Percentiles rank a stretch among this genome's conserved stretches.
These are phyloP conservation scores for Clarias platycephalus DNA, from an alignment of 2,797 vertebrate species.

Conservation along the genomic window DNA sequence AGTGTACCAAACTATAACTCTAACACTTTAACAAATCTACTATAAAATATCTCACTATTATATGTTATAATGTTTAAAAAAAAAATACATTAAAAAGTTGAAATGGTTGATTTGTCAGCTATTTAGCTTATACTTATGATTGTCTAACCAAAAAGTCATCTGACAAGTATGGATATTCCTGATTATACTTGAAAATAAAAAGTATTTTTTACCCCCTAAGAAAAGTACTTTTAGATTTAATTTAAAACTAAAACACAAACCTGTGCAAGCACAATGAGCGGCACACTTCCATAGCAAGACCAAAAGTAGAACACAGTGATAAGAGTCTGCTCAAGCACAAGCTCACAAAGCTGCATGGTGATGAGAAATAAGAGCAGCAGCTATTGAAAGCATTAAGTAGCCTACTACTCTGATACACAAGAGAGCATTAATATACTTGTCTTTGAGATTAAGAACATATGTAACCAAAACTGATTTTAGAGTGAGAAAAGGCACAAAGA, in stretches of 20 bases:
- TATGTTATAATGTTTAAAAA: constrained; percentile 14
- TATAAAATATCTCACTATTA: constrained; percentile 6
- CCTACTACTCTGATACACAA: constrained; percentile 33
- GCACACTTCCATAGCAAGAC: constrained; percentile 66
- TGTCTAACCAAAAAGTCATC: constrained; percentile 80
- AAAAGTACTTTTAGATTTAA: constrained; percentile 37
- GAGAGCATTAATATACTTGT: constrained; percentile 35
- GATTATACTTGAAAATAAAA: constrained; percentile 52
- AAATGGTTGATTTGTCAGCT: constrained; percentile 25
- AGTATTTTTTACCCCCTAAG: not conserved
- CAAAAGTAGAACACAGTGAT: constrained; percentile 66
- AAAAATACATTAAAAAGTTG: not conserved
- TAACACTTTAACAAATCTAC: constrained; percentile 9
- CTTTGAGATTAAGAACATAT: constrained; percentile 22
- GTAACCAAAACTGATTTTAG: constrained; percentile 47
- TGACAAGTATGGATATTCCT: constrained; percentile 67
- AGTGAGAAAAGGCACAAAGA: constrained; percentile 77
- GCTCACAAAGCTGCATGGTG: constrained; percentile 44
- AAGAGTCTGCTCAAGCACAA: constrained; percentile 43
- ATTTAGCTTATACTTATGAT: constrained; percentile 63
- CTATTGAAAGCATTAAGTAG: constrained; percentile 29
- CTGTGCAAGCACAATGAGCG: constrained; percentile 28
- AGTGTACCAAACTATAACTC: constrained; percentile 23
- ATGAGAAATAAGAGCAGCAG: constrained; percentile 38
- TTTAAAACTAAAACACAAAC: constrained; percentile 30